Conservation (phyloP, 2,797 vertebrate genomes). For the Nyctalus aviator region DNA sequence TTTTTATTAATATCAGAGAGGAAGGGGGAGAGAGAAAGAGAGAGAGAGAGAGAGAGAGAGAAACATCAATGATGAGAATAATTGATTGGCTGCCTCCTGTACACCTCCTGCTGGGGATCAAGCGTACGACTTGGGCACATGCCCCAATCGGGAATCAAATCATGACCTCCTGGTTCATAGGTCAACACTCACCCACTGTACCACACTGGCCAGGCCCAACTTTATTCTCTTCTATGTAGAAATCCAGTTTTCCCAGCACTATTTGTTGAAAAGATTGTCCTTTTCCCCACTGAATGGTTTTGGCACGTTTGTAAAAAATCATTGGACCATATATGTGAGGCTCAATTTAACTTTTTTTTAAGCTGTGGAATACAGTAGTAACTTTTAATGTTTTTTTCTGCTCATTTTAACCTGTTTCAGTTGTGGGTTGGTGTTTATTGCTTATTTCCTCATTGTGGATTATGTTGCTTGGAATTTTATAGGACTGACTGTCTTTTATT, state of each 20-base stretch:
- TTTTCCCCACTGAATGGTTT: conserved; percentile 8
- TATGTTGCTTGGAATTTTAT: neutral
- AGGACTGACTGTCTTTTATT: neutral
- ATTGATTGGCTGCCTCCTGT: too few relatives aligned
- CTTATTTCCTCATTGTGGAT: neutral
- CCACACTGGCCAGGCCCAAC: neutral
- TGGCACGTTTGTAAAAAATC: conserved; percentile 2
- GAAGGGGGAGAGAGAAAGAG: too few relatives aligned
- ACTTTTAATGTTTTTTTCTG: neutral
- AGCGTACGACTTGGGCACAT: too few relatives aligned
- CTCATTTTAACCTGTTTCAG: neutral
- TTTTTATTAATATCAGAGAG: too few relatives aligned
- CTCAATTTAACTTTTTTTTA: neutral
- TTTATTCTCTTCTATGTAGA: neutral
- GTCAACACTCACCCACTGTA: too few relatives aligned
- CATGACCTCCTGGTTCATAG: too few relatives aligned
- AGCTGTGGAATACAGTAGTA: neutral
- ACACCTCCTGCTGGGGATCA: too few relatives aligned
- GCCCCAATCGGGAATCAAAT: too few relatives aligned
- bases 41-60: too few relatives aligned
- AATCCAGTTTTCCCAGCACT: neutral
- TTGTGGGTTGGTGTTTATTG: neutral
- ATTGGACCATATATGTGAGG: neutral
- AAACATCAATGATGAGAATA: too few relatives aligned
- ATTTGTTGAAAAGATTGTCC: conserved; percentile 17